A percentile compares a stretch with the other conserved stretches of the same genome.
Conservation (phyloP, 2,113 vertebrate species). For the Grammomys surdaster region DNA sequence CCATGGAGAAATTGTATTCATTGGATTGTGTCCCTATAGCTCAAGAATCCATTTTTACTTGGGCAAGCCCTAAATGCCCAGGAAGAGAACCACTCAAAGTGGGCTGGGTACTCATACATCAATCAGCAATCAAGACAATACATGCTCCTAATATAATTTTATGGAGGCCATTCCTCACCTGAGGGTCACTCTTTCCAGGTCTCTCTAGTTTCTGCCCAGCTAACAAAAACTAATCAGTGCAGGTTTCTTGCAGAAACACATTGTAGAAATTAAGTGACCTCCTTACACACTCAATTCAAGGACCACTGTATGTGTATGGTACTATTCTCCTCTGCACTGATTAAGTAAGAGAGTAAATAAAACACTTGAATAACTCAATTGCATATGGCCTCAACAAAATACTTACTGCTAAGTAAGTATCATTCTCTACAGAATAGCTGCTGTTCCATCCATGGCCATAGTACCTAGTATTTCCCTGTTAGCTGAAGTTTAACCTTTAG, state of each 20-base stretch:
- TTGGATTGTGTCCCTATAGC: background rate
- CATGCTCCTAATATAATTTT: background rate
- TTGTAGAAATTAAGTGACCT: background rate
- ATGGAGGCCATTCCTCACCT: background rate
- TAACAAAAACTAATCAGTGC: background rate
- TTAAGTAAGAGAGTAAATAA: background rate
- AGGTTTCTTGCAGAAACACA: background rate
- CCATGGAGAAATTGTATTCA: background rate
- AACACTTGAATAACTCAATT: background rate
- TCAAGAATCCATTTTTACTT: background rate
- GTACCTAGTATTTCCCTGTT: background rate
- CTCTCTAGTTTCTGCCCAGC: background rate
- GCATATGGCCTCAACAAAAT: background rate
- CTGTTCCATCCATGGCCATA: rapidly evolving
- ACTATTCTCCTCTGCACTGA: background rate
- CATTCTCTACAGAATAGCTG: background rate
- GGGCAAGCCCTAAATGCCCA: background rate
- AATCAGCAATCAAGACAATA: background rate
- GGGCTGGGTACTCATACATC: background rate
- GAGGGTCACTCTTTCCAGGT: background rate
- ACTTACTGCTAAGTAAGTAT: background rate
- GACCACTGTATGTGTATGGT: background rate
- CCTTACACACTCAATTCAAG: background rate
- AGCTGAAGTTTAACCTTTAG: slow-evolving; percentile 10
- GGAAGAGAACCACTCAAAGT: background rate